Percentiles rank a stretch among this genome's conserved stretches.
Conservation (phyloP, 2,113 vertebrate species). For the Gymnorhina tibicen region DNA sequence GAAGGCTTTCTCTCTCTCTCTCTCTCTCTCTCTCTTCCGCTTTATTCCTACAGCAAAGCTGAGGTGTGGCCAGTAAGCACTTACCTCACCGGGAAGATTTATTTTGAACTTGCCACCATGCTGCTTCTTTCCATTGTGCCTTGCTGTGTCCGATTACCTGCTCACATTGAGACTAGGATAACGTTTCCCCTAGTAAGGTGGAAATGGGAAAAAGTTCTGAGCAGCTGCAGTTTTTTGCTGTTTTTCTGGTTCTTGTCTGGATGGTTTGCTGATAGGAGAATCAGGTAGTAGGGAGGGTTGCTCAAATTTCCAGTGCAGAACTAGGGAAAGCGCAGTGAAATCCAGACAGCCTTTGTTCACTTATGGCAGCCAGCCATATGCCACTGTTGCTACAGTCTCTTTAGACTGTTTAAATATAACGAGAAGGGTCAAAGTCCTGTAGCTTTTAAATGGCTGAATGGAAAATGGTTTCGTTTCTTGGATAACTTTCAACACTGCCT, state of each 20-base stretch:
- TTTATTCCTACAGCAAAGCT: neutral
- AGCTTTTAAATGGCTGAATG: neutral
- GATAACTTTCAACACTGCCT: constrained; percentile 1
- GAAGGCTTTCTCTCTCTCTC: neutral
- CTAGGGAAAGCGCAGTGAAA: neutral
- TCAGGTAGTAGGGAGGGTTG: neutral
- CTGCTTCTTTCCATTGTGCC: fast-evolving
- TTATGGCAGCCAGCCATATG: neutral
- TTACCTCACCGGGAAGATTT: neutral
- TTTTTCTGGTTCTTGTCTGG: neutral
- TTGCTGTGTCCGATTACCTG: neutral
- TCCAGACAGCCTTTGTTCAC: neutral
- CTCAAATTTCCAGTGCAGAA: neutral
- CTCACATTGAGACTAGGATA: neutral
- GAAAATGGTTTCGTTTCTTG: constrained; percentile 49
- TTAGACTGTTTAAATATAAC: neutral
- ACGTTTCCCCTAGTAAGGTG: neutral
- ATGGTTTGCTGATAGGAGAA: neutral
- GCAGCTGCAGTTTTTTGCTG: neutral
- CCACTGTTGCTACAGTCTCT: neutral
- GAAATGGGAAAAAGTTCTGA: neutral
- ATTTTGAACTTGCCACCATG: neutral
- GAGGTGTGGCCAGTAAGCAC: neutral
- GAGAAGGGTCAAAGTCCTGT: constrained; percentile 50
- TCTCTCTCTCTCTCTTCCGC: neutral